These are phyloP conservation scores for chimpanzee (Pan troglodytes) DNA, from an alignment of 2,113 vertebrate species.

Conservation along the genomic window NHGRI_mPanTro3-v2.1_pri NC_072412.2:110744501-110745000, in stretches of 20 bases:
- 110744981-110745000: rapidly evolving
- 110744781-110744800: not conserved
- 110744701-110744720: too few species aligned
- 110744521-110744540: too few species aligned
- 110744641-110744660: not conserved
- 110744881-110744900: not conserved
- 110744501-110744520: too few species aligned
- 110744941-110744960: not conserved
- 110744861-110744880: not conserved
- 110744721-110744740: not conserved
- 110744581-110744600: too few species aligned
- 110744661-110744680: not conserved
- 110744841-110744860: not conserved
- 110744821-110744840: not conserved
- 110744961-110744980: not conserved
- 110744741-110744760: not conserved
- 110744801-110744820: not conserved
- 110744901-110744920: not conserved
- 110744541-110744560: too few species aligned
- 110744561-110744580: too few species aligned
- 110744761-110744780: not conserved
- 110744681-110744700: not conserved
- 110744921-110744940: not conserved
- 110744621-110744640: not conserved
- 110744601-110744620: too few species aligned